A percentile compares a stretch with the other conserved stretches of the same genome.
Evolutionary conservation across 53 echinoderm and acorn worm genomes (phyloP).

Genomic region (Henricia sp.): DNA sequence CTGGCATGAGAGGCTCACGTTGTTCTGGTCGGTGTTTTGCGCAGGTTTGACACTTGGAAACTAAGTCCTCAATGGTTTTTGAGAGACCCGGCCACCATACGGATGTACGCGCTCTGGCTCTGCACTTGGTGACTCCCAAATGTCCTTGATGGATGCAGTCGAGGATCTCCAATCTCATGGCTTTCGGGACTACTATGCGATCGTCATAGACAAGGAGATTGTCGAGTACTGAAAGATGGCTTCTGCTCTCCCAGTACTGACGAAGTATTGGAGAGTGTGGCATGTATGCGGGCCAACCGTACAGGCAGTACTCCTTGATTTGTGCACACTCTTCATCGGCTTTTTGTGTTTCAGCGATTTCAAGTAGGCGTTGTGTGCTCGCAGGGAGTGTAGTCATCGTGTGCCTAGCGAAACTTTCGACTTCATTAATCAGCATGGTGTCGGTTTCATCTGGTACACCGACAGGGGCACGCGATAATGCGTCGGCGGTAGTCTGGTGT

Average conservation of each 20-base stretch:
- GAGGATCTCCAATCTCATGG: no score
- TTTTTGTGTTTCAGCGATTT: constrained; percentile 55
- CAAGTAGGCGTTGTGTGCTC: constrained; percentile 26
- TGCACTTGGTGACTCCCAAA: background rate
- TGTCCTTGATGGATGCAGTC: constrained; percentile 35
- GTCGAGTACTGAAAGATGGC: no score
- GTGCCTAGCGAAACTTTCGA: constrained; percentile 43
- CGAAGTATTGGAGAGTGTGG: no score
- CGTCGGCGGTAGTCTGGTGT: constrained; percentile 32
- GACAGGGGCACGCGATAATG: constrained; percentile 51
- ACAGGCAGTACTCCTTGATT: constrained; percentile 56
- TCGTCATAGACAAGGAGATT: no score
- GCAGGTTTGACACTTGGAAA: background rate
- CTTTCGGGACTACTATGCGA: no score
- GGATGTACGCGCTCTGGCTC: background rate
- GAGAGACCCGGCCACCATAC: background rate
- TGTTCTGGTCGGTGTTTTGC: background rate
- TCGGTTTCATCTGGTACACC: constrained; percentile 25
- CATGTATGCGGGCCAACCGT: no score
- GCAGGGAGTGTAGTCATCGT: constrained; percentile 47
- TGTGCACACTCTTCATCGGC: constrained; percentile 53
- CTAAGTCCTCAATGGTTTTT: background rate
- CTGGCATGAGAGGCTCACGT: background rate
- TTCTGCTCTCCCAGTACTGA: no score
- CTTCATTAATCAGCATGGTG: constrained; percentile 12